Evolutionary conservation across 2,888 invertebrate genomes (phyloP).

Genomic region (Eurytoma californica): DNA sequence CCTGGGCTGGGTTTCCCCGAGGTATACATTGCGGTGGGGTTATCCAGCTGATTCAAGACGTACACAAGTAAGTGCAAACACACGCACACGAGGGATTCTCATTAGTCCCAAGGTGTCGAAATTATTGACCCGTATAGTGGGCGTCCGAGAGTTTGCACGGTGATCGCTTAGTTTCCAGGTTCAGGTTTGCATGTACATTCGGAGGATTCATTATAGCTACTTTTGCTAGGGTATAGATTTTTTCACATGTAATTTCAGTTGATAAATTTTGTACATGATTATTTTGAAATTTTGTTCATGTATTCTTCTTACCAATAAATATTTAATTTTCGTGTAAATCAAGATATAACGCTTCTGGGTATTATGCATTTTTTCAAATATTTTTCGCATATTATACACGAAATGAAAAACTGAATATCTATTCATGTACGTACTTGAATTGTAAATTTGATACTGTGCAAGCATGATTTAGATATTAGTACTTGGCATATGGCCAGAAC

Average conservation of each 20-base stretch:
- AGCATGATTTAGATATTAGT: too few relatives aligned
- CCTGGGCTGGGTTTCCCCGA: background rate
- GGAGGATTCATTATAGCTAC: background rate
- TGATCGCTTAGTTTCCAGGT: conserved; percentile 12
- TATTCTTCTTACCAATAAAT: background rate
- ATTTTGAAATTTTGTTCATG: conserved; percentile 27
- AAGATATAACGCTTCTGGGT: too few relatives aligned
- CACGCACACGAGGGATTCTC: conserved; percentile 14
- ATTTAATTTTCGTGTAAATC: background rate
- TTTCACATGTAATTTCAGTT: background rate
- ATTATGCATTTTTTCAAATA: too few relatives aligned
- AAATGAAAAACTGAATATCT: too few relatives aligned
- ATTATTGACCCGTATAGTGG: conserved; percentile 38
- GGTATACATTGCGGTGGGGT: background rate
- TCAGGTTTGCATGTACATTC: background rate
- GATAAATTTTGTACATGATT: too few relatives aligned
- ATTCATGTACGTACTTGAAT: too few relatives aligned
- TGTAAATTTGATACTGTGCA: too few relatives aligned
- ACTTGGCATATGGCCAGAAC: too few relatives aligned
- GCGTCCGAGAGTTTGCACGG: background rate
- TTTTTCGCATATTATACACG: too few relatives aligned
- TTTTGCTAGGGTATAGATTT: background rate
- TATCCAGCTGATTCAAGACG: background rate
- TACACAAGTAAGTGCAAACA: background rate
- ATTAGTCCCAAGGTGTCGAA: conserved; percentile 48